Conservation (phyloP, 2,113 vertebrate species). For the Burhinus bistriatus region DNA sequence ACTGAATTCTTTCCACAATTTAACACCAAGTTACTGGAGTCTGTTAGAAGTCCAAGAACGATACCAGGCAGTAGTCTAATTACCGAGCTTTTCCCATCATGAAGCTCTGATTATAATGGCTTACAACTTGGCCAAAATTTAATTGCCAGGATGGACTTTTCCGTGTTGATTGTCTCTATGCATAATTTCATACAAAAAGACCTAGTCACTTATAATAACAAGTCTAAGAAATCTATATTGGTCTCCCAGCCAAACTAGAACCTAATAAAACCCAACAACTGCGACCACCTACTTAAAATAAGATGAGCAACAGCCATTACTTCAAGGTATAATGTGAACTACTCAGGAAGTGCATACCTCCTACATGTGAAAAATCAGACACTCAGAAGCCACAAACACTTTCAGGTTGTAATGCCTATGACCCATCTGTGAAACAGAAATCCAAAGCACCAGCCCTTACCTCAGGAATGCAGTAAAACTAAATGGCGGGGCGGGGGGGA, state of each 20-base stretch:
- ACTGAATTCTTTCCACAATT: background rate
- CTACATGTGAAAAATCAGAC: background rate
- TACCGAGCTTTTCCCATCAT: background rate
- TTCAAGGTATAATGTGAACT: background rate
- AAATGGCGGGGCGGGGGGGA: background rate
- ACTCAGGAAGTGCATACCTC: background rate
- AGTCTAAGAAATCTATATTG: background rate
- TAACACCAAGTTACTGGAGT: background rate
- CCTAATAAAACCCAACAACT: background rate
- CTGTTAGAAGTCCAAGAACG: background rate
- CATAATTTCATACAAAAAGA: background rate
- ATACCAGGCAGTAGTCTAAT: background rate
- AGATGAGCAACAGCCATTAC: background rate
- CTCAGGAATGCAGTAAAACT: background rate
- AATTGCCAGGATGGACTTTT: background rate
- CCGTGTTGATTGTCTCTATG: background rate
- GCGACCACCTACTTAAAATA: background rate
- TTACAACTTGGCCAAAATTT: background rate
- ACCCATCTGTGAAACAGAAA: background rate
- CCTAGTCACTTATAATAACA: background rate
- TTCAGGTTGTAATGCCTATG: background rate
- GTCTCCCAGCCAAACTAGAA: background rate
- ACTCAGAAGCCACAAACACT: fast-evolving
- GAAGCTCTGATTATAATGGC: background rate
- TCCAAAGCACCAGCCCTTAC: background rate